Evolutionary conservation across 2,113 vertebrate genomes (phyloP), one percentile per base, ranked within the genome.

Genomic region (Myotis brandtii): DNA sequence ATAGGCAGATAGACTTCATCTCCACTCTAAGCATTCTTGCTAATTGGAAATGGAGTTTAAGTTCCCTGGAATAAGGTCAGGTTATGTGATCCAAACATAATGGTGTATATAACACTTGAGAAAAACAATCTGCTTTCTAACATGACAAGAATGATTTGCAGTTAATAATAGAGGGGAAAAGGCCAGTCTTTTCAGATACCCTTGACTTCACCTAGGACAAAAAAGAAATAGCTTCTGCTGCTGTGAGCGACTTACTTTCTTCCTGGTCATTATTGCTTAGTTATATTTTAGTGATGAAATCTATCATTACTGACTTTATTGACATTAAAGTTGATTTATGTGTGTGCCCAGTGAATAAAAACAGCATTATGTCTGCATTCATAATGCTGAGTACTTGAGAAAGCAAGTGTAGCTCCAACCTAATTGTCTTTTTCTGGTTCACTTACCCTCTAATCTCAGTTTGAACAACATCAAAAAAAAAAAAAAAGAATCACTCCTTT

Each of bases 241-340:
- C 95, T 98, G 37, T 96, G 97, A 98, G 97, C 93, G 97, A 93
- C 98, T 98, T 97, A 91, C 95, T 96, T 98, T 98, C 97, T 97
- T 93, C 95, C 94, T 46, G 90, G 75, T 98, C 98, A 98, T 98
- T 98, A 98, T 93, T 98, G 96, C 94, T 98, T 98, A 98, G 97
- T 98, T 98, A 98, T 98, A 98, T 97, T 97, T 98, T 98, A 97
- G 96, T 96, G 98, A 98, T 98, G 98, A 98, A 98, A 98, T 98
- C 98, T 98, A 97, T 98, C 98, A 98, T 98, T 98, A 98, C 97
- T 97, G 98, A 98, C 95, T 98, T 98, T 98, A 98, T 98, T 98
- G 98, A 98, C 98, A 97, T 98, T 98, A 98, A 98, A 98, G 93
- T 87, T 98, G 98, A 98, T 98, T 98, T 98, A 98, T 98, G 97